A percentile compares a stretch with the other conserved stretches of the same genome.
These are phyloP conservation scores for Anabas testudineus DNA, from an alignment of 2,797 vertebrate species.

Conservation along the genomic window DNA sequence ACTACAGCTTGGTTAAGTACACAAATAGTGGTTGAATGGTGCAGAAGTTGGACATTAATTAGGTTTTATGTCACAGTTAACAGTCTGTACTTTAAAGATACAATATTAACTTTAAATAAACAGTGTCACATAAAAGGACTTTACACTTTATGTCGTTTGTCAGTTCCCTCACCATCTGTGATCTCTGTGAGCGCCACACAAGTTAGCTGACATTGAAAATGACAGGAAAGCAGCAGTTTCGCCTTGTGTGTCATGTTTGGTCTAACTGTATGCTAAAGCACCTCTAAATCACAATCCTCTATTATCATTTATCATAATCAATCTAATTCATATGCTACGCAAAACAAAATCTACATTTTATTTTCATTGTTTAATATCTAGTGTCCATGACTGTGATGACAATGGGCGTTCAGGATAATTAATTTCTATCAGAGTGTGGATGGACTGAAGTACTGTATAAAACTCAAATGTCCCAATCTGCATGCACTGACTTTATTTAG, in stretches of 20 bases:
- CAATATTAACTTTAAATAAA: background rate
- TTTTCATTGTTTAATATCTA: conserved; percentile 3
- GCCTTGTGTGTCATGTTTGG: background rate
- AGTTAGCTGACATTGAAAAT: conserved; percentile 19
- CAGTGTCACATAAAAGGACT: background rate
- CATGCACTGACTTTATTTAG: conserved; percentile 4
- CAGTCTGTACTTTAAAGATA: background rate
- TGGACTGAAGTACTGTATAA: conserved; percentile 6
- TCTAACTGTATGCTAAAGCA: background rate
- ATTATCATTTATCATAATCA: conserved; percentile 34
- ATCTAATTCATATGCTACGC: conserved; percentile 19
- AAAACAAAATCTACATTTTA: background rate
- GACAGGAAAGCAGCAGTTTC: background rate
- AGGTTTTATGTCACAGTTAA: conserved; percentile 1
- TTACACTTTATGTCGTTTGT: background rate
- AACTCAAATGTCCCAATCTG: conserved; percentile 23
- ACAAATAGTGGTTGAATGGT: conserved; percentile 1
- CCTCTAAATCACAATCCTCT: conserved; percentile 28
- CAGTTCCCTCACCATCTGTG: background rate
- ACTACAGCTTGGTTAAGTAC: conserved; percentile 4
- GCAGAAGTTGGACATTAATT: background rate
- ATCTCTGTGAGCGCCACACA: background rate
- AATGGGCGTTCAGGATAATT: background rate
- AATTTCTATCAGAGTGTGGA: background rate
- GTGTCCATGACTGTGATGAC: background rate